phyloP scores from a whole-genome alignment of 2,888 invertebrate species.

The Mimumesa dahlbomi region DNA sequence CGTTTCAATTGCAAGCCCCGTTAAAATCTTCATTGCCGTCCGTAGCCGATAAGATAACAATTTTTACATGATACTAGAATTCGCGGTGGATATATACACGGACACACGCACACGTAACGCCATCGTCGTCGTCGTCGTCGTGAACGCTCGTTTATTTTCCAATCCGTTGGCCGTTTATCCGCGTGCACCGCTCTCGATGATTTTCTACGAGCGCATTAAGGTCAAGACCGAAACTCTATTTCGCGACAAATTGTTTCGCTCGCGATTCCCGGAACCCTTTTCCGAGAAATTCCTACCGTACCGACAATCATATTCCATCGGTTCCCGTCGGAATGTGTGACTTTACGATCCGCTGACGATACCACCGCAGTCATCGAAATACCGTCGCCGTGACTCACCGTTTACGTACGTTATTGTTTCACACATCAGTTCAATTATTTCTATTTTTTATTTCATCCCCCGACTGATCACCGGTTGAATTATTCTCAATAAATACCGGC shows the following conservation, averaged over 20 bases:
- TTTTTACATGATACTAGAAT: too few relatives aligned
- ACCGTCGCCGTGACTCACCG: conserved; percentile 33
- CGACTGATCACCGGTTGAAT: too few relatives aligned
- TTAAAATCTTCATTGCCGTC: too few relatives aligned
- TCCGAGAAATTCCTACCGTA: conserved; percentile 42
- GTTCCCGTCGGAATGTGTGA: conserved; percentile 34
- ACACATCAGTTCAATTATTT: not conserved
- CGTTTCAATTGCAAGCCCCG: too few relatives aligned
- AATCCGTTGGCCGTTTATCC: not conserved
- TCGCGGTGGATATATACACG: too few relatives aligned
- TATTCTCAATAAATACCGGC: not conserved
- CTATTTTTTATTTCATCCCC: too few relatives aligned
- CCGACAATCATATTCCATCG: conserved; percentile 15
- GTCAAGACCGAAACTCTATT: conserved; percentile 35
- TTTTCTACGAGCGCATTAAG: conserved; percentile 48
- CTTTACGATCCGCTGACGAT: conserved; percentile 35
- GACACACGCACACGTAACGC: not conserved
- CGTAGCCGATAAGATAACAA: too few relatives aligned
- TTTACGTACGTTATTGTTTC: not conserved
- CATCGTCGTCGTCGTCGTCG: not conserved
- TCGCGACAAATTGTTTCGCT: conserved; percentile 23
- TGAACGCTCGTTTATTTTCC: not conserved
- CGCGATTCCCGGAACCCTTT: conserved; percentile 50
- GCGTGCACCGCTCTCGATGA: conserved; percentile 32
- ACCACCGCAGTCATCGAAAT: conserved; percentile 26